Evolutionary conservation across 2,113 vertebrate species (phyloP).

Genomic region (Peromyscus polionotus): DNA sequence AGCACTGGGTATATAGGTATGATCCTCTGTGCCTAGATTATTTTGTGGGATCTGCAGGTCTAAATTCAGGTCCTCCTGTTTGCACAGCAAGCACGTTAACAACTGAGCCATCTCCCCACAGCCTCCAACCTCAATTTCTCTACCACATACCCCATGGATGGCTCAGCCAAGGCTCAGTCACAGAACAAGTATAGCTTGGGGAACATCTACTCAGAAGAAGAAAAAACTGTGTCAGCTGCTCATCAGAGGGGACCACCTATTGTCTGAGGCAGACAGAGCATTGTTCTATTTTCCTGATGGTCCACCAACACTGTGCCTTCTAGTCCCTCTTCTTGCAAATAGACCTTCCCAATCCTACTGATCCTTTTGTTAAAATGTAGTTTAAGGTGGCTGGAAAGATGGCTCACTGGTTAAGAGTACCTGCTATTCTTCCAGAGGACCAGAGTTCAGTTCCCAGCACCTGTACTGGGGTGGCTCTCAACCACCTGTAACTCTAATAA

Average conservation of each 20-base stretch:
- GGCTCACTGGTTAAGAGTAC: neutral
- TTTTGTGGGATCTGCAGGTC: neutral
- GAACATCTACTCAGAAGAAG: neutral
- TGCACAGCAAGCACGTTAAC: neutral
- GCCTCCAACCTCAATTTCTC: neutral
- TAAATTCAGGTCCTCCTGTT: neutral
- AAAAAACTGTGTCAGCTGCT: neutral
- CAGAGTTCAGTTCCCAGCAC: neutral
- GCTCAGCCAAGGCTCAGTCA: neutral
- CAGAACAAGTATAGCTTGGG: neutral
- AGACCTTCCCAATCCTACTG: neutral
- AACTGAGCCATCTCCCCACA: neutral
- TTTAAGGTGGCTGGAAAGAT: neutral
- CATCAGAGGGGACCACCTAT: neutral
- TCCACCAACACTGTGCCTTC: neutral
- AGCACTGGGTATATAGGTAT: neutral
- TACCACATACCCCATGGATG: neutral
- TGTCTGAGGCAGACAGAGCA: neutral
- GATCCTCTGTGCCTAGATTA: neutral
- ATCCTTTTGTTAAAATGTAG: neutral
- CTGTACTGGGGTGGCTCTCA: neutral
- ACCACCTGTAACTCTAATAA: neutral
- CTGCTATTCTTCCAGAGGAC: neutral
- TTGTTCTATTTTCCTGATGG: neutral
- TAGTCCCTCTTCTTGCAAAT: neutral